Percentiles rank a stretch among this genome's conserved stretches.
Conservation (phyloP, 2,888 invertebrate genomes). For the Thymelicus acteon region DNA sequence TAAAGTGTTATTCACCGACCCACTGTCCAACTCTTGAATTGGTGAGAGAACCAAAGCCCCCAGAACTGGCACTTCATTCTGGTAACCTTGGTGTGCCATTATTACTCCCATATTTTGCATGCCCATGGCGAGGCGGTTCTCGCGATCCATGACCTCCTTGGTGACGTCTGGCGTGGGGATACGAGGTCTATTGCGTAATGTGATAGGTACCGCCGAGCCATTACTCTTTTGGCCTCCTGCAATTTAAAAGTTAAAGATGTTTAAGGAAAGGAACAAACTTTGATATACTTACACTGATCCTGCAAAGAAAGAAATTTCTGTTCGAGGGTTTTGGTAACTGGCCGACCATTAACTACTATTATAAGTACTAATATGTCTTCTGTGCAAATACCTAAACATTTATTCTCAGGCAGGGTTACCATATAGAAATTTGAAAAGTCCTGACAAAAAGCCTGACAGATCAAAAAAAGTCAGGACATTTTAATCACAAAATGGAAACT, state of each 20-base stretch:
- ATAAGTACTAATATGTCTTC: too few species aligned
- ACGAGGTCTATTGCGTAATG: slow-evolving; percentile 92
- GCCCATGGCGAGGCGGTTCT: slow-evolving; percentile 86
- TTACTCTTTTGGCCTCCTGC: slow-evolving; percentile 89
- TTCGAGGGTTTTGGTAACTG: too few species aligned
- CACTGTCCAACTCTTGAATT: slow-evolving; percentile 93
- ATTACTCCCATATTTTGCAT: slow-evolving; percentile 87
- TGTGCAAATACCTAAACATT: too few species aligned
- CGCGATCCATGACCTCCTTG: slow-evolving; percentile 90
- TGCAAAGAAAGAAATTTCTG: too few species aligned
- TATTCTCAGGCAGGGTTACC: too few species aligned
- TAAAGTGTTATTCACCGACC: slow-evolving; percentile 89
- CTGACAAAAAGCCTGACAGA: too few species aligned
- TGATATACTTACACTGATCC: too few species aligned
- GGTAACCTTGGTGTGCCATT: slow-evolving; percentile 87
- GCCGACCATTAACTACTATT: too few species aligned
- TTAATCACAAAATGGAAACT: too few species aligned
- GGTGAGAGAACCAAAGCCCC: slow-evolving; percentile 92
- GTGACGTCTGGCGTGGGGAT: slow-evolving; percentile 95
- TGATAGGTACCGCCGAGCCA: slow-evolving; percentile 87
- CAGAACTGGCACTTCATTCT: slow-evolving; percentile 89
- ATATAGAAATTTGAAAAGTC: too few species aligned
- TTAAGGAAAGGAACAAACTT: too few species aligned
- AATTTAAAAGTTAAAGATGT: slow-evolving; percentile 20
- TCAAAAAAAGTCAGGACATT: too few species aligned